Evolutionary conservation across 2,888 invertebrate genomes (phyloP), one percentile per base, ranked within the genome.

Genomic region (Protodeltote pygarga): DNA sequence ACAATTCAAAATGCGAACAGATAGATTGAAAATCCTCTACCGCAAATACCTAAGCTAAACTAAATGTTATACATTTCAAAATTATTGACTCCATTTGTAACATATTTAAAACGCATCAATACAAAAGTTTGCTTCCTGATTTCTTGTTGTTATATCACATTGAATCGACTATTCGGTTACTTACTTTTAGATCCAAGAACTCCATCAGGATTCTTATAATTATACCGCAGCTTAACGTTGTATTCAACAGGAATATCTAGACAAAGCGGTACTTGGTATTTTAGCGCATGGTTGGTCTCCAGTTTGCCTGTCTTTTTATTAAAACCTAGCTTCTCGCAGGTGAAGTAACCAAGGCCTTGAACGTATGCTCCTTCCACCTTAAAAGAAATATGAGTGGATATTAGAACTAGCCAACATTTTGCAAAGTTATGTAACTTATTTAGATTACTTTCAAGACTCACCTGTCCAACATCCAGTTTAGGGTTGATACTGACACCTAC

Each of bases 361-460:
- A 95, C 75, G 71, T 95, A 96, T 0, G 95, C 95, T 0, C 96
- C 96, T 87, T 95, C 95, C 3, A 95, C 92, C 92, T 92, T 20
- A 3, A 73, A 62, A 34, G 8, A 5, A 29, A 9, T n/a, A n/a
- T n/a, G n/a, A n/a, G 10, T 5, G n/a, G 3, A n/a, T 1, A n/a
- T n/a, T n/a, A n/a, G n/a, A n/a, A n/a, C n/a, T n/a, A n/a, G n/a
- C n/a, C n/a, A n/a, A n/a, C n/a, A n/a, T n/a, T n/a, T n/a, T n/a
- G n/a, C n/a, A n/a, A n/a, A n/a, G n/a, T n/a, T n/a, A n/a, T n/a
- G n/a, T n/a, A n/a, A n/a, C n/a, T n/a, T n/a, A n/a, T n/a, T n/a
- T n/a, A n/a, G n/a, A n/a, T n/a, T n/a, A n/a, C n/a, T n/a, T n/a
- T n/a, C n/a, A n/a, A n/a, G n/a, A 35, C 69, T 63, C 35, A 92